phyloP scores from a whole-genome alignment of 1,140 invertebrate species.

The Diuraphis noxia region DNA sequence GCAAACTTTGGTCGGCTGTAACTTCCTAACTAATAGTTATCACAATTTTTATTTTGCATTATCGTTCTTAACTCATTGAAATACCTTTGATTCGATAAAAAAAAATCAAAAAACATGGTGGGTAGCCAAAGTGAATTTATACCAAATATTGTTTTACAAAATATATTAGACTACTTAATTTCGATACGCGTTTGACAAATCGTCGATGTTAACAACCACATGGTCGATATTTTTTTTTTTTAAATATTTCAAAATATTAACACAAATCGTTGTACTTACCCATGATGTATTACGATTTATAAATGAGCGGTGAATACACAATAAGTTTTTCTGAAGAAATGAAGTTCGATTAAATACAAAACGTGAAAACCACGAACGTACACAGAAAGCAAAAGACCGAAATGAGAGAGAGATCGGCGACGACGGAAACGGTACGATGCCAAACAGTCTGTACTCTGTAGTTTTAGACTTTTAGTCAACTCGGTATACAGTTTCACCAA shows the following conservation, averaged over 20 bases:
- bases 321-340: too few species aligned
- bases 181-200: too few species aligned
- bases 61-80: too few species aligned
- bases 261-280: neutral
- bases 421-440: neutral
- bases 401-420: neutral
- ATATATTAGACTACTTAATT: neutral
- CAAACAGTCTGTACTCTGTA: neutral
- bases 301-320: neutral
- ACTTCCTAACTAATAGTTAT: too few species aligned
- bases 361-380: neutral
- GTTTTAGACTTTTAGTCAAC: neutral
- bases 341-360: neutral
- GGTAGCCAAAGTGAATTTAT: too few species aligned
- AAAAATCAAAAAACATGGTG: too few species aligned
- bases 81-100: too few species aligned
- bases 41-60: too few species aligned
- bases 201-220: neutral
- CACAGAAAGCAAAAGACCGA: neutral
- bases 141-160: neutral
- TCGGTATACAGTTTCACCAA: neutral
- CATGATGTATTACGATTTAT: neutral
- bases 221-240: neutral
- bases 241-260: neutral
- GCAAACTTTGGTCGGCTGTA: too few species aligned